phyloP scores from a whole-genome alignment of 2,113 vertebrate species.

The Anoplopoma fimbria region DNA sequence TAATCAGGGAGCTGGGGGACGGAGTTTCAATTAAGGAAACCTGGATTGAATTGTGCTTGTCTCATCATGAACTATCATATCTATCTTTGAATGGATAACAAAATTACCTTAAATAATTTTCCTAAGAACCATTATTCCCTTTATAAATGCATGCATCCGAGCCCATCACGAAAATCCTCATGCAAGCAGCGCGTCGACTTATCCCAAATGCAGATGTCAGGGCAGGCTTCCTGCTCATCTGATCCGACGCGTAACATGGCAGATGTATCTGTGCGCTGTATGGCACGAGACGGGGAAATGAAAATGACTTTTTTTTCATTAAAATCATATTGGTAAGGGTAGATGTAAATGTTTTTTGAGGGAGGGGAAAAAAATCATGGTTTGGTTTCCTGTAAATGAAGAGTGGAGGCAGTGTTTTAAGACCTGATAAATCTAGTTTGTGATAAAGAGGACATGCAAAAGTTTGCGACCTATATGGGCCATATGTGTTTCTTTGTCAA shows the following conservation, averaged over 20 bases:
- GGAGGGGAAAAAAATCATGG: background rate
- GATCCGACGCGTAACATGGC: constrained; percentile 88
- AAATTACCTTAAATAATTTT: constrained; percentile 17
- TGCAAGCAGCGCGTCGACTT: constrained; percentile 46
- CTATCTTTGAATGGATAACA: constrained; percentile 21
- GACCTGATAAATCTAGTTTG: background rate
- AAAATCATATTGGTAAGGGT: background rate
- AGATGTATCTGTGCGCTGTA: constrained; percentile 84
- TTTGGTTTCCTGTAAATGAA: background rate
- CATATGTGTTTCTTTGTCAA: constrained; percentile 9
- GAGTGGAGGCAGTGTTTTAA: background rate
- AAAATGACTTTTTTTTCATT: constrained; percentile 48
- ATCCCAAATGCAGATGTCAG: constrained; percentile 87
- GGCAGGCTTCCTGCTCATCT: constrained; percentile 87
- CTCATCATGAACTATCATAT: constrained; percentile 52
- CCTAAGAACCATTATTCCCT: background rate
- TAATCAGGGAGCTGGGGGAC: constrained; percentile 79
- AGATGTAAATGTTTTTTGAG: constrained; percentile 24
- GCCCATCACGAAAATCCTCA: constrained; percentile 47
- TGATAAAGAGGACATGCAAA: background rate
- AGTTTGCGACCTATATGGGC: constrained; percentile 1
- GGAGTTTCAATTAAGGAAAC: constrained; percentile 80
- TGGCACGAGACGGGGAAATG: constrained; percentile 48
- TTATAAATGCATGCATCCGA: constrained; percentile 22
- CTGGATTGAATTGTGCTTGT: constrained; percentile 74